Percentiles rank a stretch among this genome's conserved stretches.
These are phyloP conservation scores for Acrocephalus scirpaceus DNA, from an alignment of 2,797 vertebrate species.

Conservation along the genomic window DNA sequence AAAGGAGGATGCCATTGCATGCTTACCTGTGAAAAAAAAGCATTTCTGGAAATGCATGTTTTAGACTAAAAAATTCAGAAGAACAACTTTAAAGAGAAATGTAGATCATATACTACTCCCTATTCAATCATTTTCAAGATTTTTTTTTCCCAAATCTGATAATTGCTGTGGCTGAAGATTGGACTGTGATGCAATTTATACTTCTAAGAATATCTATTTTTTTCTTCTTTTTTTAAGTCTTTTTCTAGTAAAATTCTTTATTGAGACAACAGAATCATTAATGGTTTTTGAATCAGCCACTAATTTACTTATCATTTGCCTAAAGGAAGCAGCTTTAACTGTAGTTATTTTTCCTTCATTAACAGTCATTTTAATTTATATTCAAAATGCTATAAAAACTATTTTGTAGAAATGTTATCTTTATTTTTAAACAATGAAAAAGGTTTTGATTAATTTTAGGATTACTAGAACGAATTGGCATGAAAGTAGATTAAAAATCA, in stretches of 20 bases:
- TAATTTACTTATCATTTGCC: constrained; percentile 19
- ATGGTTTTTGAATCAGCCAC: background rate
- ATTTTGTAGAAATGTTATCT: constrained; percentile 5
- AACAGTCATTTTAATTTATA: background rate
- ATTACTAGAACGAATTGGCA: constrained; percentile 31
- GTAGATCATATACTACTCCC: background rate
- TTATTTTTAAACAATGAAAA: constrained; percentile 25
- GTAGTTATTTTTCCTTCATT: constrained; percentile 38
- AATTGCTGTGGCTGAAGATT: background rate
- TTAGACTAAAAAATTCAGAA: background rate
- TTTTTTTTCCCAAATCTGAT: background rate
- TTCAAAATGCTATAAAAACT: background rate
- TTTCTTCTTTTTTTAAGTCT: background rate
- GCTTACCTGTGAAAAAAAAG: background rate
- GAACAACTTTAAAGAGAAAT: background rate
- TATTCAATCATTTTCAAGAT: background rate
- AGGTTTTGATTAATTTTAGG: constrained; percentile 44
- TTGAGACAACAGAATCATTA: background rate
- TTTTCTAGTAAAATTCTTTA: background rate
- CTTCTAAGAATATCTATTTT: background rate
- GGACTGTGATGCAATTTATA: background rate
- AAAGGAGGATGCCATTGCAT: background rate
- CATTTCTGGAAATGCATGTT: background rate
- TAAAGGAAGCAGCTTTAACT: background rate
- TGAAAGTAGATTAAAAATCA: constrained; percentile 49